Conservation (phyloP, 2,797 vertebrate species). For the Acipenser transmontanus region DNA sequence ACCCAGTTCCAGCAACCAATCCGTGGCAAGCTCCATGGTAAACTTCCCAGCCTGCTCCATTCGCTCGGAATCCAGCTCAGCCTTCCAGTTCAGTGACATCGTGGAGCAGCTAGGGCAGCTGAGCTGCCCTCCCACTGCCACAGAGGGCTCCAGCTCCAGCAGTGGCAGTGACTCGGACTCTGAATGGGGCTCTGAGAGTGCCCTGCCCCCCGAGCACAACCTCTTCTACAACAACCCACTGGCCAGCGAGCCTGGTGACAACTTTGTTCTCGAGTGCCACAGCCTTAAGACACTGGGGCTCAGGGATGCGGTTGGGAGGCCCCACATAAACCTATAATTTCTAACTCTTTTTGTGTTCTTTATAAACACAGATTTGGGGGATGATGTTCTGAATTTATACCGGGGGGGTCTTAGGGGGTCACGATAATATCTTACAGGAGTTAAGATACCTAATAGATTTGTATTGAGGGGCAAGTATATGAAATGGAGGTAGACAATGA, state of each 20-base stretch:
- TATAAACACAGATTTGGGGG: constrained; percentile 8
- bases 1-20: constrained; percentile 76
- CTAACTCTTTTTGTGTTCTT: constrained; percentile 21
- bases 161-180: constrained; percentile 76
- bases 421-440: too few relatives aligned
- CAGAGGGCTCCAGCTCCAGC: constrained; percentile 78
- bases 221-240: constrained; percentile 82
- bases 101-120: constrained; percentile 93
- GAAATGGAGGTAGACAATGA: too few relatives aligned
- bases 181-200: constrained; percentile 79
- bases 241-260: constrained; percentile 46
- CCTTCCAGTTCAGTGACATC: constrained; percentile 86
- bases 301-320: constrained; percentile 42
- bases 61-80: constrained; percentile 86
- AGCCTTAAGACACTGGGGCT: constrained; percentile 56
- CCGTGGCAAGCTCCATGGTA: constrained; percentile 92
- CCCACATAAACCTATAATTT: constrained; percentile 51
- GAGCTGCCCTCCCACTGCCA: constrained; percentile 78
- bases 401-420: too few relatives aligned
- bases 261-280: constrained; percentile 65
- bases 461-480: too few relatives aligned
- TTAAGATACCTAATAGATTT: too few relatives aligned
- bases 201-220: constrained; percentile 70
- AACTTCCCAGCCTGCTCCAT: constrained; percentile 90
- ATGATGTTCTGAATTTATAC: constrained; percentile 14